Evolutionary conservation across 2,797 vertebrate species (phyloP).

Genomic region (Sparidentex hasta): DNA sequence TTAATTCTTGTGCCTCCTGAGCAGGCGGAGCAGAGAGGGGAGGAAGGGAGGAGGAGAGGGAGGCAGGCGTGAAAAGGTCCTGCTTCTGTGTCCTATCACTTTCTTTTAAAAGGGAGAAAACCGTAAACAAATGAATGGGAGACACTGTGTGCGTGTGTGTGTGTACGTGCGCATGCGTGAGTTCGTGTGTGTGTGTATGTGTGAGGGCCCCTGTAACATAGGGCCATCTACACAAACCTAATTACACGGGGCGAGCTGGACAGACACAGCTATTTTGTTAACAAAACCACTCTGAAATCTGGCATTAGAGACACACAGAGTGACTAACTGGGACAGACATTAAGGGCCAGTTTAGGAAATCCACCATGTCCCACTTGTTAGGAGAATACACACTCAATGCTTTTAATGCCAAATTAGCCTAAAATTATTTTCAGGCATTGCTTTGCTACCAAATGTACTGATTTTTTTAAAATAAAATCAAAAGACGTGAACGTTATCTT

Average conservation of each 20-base stretch:
- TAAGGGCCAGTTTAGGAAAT: conserved; percentile 75
- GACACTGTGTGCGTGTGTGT: conserved; percentile 46
- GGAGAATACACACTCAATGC: conserved; percentile 61
- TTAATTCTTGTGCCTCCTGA: conserved; percentile 77
- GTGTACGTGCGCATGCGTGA: conserved; percentile 29
- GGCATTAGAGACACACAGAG: conserved; percentile 74
- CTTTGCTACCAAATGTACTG: neutral
- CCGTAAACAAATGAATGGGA: conserved; percentile 84
- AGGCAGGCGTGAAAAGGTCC: conserved; percentile 68
- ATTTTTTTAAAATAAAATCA: neutral
- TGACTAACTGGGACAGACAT: conserved; percentile 68
- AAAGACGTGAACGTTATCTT: neutral
- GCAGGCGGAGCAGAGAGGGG: conserved; percentile 70
- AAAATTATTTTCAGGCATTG: conserved; percentile 3
- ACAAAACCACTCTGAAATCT: conserved; percentile 83
- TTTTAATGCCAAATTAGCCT: conserved; percentile 67
- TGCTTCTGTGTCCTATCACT: conserved; percentile 75
- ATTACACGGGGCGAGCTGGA: conserved; percentile 84
- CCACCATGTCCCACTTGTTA: conserved; percentile 74
- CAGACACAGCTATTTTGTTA: conserved; percentile 84
- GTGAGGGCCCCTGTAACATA: conserved; percentile 61
- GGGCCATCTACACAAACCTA: conserved; percentile 77
- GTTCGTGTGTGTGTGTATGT: conserved; percentile 48
- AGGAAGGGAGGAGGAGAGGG: conserved; percentile 43
- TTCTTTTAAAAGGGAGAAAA: conserved; percentile 64